Percentiles rank a stretch among this genome's conserved stretches.
These are phyloP conservation scores for Labrus mixtus DNA, from an alignment of 2,113 vertebrate genomes.

Conservation along the genomic window DNA sequence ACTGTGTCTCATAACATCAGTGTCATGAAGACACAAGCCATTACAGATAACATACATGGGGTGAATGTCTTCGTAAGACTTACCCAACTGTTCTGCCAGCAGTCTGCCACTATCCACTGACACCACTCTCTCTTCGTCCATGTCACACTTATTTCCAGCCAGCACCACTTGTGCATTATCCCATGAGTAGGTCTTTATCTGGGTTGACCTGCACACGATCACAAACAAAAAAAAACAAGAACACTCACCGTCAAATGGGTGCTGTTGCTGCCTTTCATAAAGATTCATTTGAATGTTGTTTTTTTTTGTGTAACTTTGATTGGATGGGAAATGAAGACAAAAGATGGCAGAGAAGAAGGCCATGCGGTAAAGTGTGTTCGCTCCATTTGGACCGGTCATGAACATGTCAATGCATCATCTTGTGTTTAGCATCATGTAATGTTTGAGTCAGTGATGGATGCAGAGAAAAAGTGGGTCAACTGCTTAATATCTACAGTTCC, in stretches of 20 bases:
- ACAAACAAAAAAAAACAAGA: constrained; percentile 15
- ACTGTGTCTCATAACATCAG: not conserved
- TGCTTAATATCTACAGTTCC: not conserved
- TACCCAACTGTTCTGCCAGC: constrained; percentile 96
- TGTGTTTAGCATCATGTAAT: constrained; percentile 22
- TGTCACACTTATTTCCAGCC: constrained; percentile 97
- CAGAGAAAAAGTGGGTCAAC: constrained; percentile 58
- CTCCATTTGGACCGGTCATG: constrained; percentile 46
- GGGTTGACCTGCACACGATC: constrained; percentile 90
- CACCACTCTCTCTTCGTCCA: constrained; percentile 96
- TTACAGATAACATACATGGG: not conserved
- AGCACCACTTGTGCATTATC: constrained; percentile 98
- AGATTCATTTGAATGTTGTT: not conserved
- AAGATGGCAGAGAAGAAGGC: constrained; percentile 7
- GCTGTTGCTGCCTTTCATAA: no score
- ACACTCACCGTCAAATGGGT: not conserved
- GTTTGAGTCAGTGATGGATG: constrained; percentile 51
- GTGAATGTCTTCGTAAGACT: constrained; percentile 61
- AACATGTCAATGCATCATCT: constrained; percentile 22
- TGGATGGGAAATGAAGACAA: not conserved
- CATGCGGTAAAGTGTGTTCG: constrained; percentile 23
- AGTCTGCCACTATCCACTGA: constrained; percentile 92
- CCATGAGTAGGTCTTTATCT: constrained; percentile 99
- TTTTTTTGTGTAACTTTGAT: not conserved
- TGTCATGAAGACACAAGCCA: not conserved